phyloP scores from a whole-genome alignment of 2,888 invertebrate genomes.

The Drosophila nr. perissopoda region DNA sequence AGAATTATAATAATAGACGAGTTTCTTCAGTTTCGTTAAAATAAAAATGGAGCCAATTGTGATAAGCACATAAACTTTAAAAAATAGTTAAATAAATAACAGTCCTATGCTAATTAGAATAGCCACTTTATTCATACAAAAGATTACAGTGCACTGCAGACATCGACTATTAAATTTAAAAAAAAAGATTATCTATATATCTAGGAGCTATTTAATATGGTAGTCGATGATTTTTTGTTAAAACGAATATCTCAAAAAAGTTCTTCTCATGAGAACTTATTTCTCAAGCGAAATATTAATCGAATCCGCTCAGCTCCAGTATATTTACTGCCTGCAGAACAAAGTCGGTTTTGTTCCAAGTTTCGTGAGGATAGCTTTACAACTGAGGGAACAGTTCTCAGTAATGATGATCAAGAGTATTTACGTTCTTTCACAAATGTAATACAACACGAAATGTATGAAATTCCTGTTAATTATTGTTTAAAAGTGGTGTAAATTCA shows the following conservation, averaged over 20 bases:
- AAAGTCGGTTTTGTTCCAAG: not conserved
- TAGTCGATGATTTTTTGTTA: not conserved
- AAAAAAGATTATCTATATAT: not conserved
- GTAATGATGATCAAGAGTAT: not conserved
- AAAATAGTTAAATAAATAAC: not conserved
- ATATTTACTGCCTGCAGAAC: not conserved
- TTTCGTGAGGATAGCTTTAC: rapidly evolving
- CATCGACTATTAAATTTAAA: not conserved
- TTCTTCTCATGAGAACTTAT: rapidly evolving
- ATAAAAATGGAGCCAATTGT: not conserved
- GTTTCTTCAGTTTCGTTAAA: not conserved
- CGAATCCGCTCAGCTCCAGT: not conserved
- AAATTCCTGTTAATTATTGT: not conserved
- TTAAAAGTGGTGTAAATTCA: not conserved
- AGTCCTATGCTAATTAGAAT: not conserved
- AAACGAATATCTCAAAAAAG: not conserved
- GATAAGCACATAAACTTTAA: not conserved
- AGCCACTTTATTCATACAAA: not conserved
- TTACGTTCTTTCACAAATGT: not conserved
- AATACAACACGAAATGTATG: not conserved
- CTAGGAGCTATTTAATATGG: not conserved
- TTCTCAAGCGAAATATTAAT: not conserved
- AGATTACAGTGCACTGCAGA: too few species aligned
- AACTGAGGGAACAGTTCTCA: not conserved
- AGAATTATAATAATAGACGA: not conserved